These are phyloP conservation scores for Lepidotrigona ventralis DNA, from an alignment of 1,140 invertebrate species.

Conservation along the genomic window DNA sequence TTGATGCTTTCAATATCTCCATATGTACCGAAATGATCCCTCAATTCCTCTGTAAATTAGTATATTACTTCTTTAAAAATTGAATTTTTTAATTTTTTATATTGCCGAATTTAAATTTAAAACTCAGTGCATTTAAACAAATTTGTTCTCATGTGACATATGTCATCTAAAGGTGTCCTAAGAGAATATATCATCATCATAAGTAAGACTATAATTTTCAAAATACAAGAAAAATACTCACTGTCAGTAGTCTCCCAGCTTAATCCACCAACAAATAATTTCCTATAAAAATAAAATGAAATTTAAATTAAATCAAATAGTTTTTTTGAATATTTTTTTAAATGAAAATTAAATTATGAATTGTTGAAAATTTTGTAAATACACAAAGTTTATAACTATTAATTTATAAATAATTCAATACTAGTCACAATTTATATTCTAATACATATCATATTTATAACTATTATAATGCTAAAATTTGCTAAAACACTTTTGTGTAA, in stretches of 20 bases:
- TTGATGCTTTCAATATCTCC: conserved; percentile 96
- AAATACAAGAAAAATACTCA: conserved; percentile 83
- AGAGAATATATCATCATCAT: conserved; percentile 67
- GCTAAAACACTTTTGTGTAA: conserved; percentile 1
- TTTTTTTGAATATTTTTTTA: no score
- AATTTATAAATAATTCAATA: background rate
- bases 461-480: conserved; percentile 22
- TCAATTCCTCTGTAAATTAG: conserved; percentile 91
- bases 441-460: background rate
- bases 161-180: conserved; percentile 77
- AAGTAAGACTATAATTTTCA: background rate
- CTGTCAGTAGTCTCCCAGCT: conserved; percentile 99
- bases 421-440: background rate
- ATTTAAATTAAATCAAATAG: conserved; percentile 55
- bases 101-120: background rate
- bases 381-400: background rate
- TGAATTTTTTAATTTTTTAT: background rate
- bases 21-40: conserved; percentile 93
- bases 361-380: background rate
- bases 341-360: background rate
- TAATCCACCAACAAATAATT: conserved; percentile 97
- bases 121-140: conserved; percentile 34
- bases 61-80: conserved; percentile 50
- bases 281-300: conserved; percentile 86
- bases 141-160: conserved; percentile 72